Evolutionary conservation across 2,888 invertebrate species (phyloP), one percentile per base, ranked within the genome.

Genomic region (Cephus pygmeus): DNA sequence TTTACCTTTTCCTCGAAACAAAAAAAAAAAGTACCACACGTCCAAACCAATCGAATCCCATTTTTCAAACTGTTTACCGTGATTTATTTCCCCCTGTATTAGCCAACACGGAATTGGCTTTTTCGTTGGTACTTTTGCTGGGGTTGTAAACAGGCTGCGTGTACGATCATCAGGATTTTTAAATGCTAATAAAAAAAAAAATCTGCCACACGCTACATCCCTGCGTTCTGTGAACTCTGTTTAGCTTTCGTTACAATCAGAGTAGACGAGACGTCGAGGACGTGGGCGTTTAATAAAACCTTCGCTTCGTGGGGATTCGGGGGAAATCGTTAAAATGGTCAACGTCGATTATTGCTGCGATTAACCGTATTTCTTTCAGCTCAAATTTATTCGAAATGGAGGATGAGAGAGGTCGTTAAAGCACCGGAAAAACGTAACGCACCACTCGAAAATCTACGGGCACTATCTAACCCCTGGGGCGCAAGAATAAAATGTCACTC

Each of bases 61-160:
- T 81, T 80, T 79, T 75, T 80, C 78, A 69, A 56, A 77, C 78
- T 80, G 80, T 83, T 84, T 79, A 82, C 80, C 76, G 82, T 85
- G 86, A 86, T 85, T 85, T 84, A 87, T 86, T 81, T 56, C 80
- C 79, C 76, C 76, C 78, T 75, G 79, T 77, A 81, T 80, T 83
- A 80, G 81, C 81, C 83, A 79, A 82, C 84, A 82, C 82, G 82
- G 85, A 85, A 79, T 56, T 56, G 56, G 23, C 56, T 56, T 56
- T 56, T 23, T 23, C 23, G 56, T 56, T 56, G 23, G 56, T 15
- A 56, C 23, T 2, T 56, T 56, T 23, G 56, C 56, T 9, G 56
- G 56, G 56, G 23, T 23, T 56, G 56, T 56, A 56, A 56, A 56
- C 56, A 23, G 3, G 56, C 9, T 56, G 9, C 23, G 23, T 1